These are phyloP conservation scores for Lordiphosa clarofinis DNA, from an alignment of 1,140 invertebrate species.

Conservation along the genomic window DNA sequence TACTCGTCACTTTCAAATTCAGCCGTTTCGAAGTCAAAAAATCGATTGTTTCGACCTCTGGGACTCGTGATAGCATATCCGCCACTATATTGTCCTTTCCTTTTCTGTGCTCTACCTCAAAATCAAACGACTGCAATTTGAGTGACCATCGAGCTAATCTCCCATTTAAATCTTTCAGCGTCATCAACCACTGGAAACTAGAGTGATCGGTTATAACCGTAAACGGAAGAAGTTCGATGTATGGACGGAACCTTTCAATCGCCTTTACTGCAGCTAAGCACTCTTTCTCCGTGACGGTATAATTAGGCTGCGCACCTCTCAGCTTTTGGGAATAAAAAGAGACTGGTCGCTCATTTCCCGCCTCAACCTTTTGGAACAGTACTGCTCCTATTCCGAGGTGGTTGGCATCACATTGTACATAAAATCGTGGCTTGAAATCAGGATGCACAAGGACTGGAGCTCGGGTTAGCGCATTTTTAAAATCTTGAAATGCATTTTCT, in stretches of 20 bases:
- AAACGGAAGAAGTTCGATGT: slow-evolving; percentile 1
- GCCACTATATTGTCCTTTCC: neutral
- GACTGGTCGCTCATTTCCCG: neutral
- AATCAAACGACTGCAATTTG: neutral
- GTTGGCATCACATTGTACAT: slow-evolving; percentile 4
- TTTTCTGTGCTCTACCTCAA: neutral
- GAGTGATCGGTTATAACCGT: slow-evolving; percentile 5
- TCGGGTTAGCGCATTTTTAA: slow-evolving; percentile 4
- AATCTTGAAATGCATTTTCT: neutral
- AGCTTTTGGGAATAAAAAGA: slow-evolving; percentile 9
- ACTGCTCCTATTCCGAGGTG: neutral
- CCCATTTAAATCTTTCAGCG: neutral
- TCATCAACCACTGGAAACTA: slow-evolving; percentile 5
- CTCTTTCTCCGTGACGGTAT: slow-evolving; percentile 12
- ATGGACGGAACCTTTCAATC: neutral
- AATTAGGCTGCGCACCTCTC: neutral
- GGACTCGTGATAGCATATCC: neutral
- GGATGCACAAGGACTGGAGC: neutral
- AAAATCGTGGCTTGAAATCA: slow-evolving; percentile 2
- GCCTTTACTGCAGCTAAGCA: slow-evolving; percentile 1
- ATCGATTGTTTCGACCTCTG: neutral
- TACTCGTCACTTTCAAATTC: slow-evolving; percentile 7
- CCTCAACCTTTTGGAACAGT: neutral
- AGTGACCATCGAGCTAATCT: neutral
- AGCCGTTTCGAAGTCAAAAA: neutral